A percentile compares a stretch with the other conserved stretches of the same genome.
Conservation (phyloP, 2,888 invertebrate species). For the Clusia tigrina region DNA sequence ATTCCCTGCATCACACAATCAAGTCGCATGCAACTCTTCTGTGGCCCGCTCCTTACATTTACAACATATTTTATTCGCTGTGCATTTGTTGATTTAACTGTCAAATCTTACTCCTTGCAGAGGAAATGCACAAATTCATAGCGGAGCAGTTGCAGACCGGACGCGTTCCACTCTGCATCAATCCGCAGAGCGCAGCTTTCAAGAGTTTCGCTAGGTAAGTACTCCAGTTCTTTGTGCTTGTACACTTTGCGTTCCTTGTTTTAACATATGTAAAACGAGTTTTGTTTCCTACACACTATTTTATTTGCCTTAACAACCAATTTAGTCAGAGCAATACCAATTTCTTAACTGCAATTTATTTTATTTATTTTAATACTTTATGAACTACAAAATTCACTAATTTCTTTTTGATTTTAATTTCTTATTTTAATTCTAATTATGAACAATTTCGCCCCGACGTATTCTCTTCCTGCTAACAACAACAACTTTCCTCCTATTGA, state of each 20-base stretch:
- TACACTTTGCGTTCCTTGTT: neutral
- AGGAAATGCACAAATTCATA: slow-evolving; percentile 99
- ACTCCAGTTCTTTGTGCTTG: slow-evolving; percentile 19
- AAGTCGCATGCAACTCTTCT: too few relatives aligned
- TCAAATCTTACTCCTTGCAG: too few relatives aligned
- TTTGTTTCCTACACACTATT: slow-evolving; percentile 9
- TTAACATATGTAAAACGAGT: neutral
- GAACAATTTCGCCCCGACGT: too few relatives aligned
- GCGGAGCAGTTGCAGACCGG: slow-evolving; percentile 94
- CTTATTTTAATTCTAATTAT: slow-evolving; percentile 11
- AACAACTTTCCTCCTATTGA: neutral
- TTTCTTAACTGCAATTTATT: neutral
- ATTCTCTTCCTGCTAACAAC: too few relatives aligned
- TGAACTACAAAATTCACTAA: too few relatives aligned
- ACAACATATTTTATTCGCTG: too few relatives aligned
- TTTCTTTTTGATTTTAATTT: slow-evolving; percentile 4
- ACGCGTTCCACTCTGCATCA: slow-evolving; percentile 98
- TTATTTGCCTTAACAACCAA: too few relatives aligned
- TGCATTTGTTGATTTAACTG: too few relatives aligned
- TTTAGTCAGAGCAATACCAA: too few relatives aligned
- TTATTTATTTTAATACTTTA: slow-evolving; percentile 15
- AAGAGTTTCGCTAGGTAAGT: slow-evolving; percentile 99
- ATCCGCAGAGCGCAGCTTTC: slow-evolving; percentile 99
- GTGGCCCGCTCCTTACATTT: too few relatives aligned
- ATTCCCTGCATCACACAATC: too few relatives aligned